phyloP scores from a whole-genome alignment of 2,113 vertebrate genomes.

The Colius striatus region DNA sequence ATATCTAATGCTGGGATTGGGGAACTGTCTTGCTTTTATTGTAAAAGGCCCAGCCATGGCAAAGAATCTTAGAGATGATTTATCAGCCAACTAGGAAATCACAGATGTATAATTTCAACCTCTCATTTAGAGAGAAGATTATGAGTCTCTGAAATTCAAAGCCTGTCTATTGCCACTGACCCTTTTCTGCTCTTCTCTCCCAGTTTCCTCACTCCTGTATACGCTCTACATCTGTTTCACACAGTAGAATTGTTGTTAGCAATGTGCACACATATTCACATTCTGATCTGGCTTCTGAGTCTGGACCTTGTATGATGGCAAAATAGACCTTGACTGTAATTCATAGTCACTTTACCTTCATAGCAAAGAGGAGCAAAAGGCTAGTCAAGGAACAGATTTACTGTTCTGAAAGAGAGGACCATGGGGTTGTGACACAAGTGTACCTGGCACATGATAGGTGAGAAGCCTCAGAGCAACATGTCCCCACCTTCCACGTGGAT shows the following conservation, averaged over 20 bases:
- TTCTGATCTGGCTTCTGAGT: background rate
- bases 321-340: background rate
- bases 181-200: background rate
- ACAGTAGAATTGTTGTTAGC: background rate
- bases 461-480: background rate
- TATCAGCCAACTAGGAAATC: background rate
- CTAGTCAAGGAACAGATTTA: background rate
- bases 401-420: background rate
- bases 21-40: background rate
- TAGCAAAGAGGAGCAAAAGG: background rate
- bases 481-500: background rate
- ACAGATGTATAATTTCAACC: background rate
- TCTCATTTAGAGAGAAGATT: background rate
- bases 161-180: background rate
- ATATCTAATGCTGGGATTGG: background rate
- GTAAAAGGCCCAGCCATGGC: background rate
- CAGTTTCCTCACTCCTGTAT: background rate
- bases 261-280: background rate
- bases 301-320: background rate
- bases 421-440: background rate
- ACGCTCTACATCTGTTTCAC: background rate
- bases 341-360: background rate
- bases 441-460: background rate
- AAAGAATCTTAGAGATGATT: background rate
- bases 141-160: background rate